These are phyloP conservation scores for Ptilodon capucinus DNA, from an alignment of 2,888 invertebrate genomes.

Conservation along the genomic window DNA sequence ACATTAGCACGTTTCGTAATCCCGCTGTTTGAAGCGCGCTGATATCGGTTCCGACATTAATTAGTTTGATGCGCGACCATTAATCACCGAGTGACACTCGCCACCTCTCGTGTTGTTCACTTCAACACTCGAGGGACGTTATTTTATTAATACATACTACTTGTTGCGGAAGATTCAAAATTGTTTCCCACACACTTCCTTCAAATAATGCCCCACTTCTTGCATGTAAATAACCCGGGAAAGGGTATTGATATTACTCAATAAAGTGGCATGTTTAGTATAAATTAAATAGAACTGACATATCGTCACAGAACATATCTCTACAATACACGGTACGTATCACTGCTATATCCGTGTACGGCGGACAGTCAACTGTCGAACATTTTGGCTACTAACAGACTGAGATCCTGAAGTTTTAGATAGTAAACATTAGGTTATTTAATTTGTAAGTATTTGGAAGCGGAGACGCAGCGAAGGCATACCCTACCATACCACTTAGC, in stretches of 20 bases:
- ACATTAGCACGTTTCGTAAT: constrained; percentile 8
- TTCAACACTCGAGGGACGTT: not conserved
- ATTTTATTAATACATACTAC: too few species aligned
- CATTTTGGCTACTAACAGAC: constrained; percentile 48
- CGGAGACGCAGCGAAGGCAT: not conserved
- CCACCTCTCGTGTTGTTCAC: not conserved
- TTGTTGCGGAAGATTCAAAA: too few species aligned
- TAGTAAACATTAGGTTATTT: constrained; percentile 55
- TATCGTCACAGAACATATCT: not conserved
- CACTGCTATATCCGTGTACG: constrained; percentile 10
- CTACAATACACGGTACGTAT: constrained; percentile 12
- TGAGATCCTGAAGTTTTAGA: constrained; percentile 57
- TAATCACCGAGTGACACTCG: not conserved
- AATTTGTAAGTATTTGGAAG: constrained; percentile 45
- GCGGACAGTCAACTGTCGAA: constrained; percentile 1
- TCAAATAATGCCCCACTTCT: too few species aligned
- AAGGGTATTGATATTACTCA: too few species aligned
- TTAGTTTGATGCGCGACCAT: constrained; percentile 9
- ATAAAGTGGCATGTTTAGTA: not conserved
- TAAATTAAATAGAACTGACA: not conserved
- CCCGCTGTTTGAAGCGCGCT: constrained; percentile 10
- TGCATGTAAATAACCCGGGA: too few species aligned
- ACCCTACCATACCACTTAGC: too few species aligned
- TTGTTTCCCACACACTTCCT: too few species aligned
- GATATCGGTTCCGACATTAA: constrained; percentile 5